Conservation (phyloP, 2,113 vertebrate genomes). For the Physeter macrocephalus region DNA sequence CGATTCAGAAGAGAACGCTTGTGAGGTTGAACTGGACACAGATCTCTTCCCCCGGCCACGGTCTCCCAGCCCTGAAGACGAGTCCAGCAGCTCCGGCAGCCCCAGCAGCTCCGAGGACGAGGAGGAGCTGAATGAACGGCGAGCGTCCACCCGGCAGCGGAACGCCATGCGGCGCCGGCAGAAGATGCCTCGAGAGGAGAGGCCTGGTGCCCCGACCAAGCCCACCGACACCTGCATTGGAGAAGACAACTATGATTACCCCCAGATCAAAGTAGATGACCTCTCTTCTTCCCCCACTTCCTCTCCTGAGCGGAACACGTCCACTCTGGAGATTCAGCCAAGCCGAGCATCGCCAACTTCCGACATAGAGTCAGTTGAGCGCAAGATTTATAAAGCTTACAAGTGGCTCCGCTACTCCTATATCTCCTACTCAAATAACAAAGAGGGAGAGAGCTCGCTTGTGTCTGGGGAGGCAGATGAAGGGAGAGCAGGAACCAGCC, state of each 20-base stretch:
- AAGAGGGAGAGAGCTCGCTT: slow-evolving; percentile 81
- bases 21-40: slow-evolving; percentile 83
- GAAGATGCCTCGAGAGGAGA: slow-evolving; percentile 84
- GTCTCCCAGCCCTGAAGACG: slow-evolving; percentile 92
- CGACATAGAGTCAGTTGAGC: slow-evolving; percentile 83
- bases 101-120: slow-evolving; percentile 85
- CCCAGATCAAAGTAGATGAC: slow-evolving; percentile 92
- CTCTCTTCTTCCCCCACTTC: slow-evolving; percentile 89
- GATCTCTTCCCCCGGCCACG: slow-evolving; percentile 93
- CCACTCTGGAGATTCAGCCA: slow-evolving; percentile 75
- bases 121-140: slow-evolving; percentile 85
- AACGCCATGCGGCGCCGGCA: slow-evolving; percentile 89
- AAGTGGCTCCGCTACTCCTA: slow-evolving; percentile 88
- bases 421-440: slow-evolving; percentile 83
- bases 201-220: slow-evolving; percentile 75
- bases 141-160: slow-evolving; percentile 86
- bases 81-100: slow-evolving; percentile 91
- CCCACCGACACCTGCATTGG: slow-evolving; percentile 83
- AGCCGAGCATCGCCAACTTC: slow-evolving; percentile 79
- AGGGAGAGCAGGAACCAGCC: slow-evolving; percentile 81
- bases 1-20: slow-evolving; percentile 85
- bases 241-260: slow-evolving; percentile 92
- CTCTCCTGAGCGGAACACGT: slow-evolving; percentile 80
- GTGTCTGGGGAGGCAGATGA: slow-evolving; percentile 79
- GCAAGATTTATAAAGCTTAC: slow-evolving; percentile 88